Conservation (phyloP, 2,888 invertebrate species). For the Dolichopus griseipennis region DNA sequence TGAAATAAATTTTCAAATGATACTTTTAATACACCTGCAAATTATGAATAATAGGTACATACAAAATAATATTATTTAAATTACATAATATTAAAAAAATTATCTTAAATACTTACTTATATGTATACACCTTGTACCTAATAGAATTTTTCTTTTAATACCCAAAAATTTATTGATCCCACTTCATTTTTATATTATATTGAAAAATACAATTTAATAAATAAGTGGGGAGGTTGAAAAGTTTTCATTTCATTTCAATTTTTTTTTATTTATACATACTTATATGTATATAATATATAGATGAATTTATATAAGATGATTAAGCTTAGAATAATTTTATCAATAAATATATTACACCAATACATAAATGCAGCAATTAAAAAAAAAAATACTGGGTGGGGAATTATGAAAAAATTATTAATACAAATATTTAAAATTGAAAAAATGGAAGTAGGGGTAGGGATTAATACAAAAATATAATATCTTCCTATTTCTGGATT, state of each 20-base stretch:
- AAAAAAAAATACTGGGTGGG: neutral
- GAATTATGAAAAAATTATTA: neutral
- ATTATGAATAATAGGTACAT: neutral
- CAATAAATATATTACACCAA: neutral
- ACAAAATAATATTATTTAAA: too few species aligned
- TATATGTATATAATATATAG: too few species aligned
- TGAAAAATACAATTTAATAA: neutral
- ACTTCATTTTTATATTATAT: neutral
- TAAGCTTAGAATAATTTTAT: neutral
- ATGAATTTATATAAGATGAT: too few species aligned
- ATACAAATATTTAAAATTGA: neutral
- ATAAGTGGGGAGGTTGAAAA: neutral
- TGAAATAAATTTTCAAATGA: neutral
- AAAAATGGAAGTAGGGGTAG: neutral
- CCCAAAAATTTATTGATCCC: neutral
- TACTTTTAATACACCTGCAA: slow-evolving; percentile 1
- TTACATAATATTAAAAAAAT: too few species aligned
- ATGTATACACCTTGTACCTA: neutral
- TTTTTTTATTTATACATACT: neutral
- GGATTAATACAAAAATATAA: neutral
- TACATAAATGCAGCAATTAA: neutral
- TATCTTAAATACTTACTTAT: neutral
- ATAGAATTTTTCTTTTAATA: neutral
- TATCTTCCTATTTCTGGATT: slow-evolving; percentile 2
- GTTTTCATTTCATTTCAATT: neutral